A percentile compares a stretch with the other conserved stretches of the same genome.
These are phyloP conservation scores for Cisticola juncidis DNA, from an alignment of 2,113 vertebrate species.

Conservation along the genomic window DNA sequence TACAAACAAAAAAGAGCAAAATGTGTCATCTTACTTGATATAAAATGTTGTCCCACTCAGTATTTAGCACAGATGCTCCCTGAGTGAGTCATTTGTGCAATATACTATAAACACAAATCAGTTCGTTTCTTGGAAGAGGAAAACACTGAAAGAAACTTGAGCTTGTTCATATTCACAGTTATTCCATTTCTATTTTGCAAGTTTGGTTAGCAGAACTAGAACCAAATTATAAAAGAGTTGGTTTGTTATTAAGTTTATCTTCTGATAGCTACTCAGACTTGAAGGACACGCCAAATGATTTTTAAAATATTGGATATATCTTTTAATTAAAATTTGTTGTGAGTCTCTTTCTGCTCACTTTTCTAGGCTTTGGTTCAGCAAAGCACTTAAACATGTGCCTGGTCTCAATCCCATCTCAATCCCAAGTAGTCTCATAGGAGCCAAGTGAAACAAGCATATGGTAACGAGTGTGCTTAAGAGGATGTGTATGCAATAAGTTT, in stretches of 20 bases:
- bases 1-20: conserved; percentile 52
- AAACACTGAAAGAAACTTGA: not conserved
- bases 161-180: not conserved
- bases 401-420: not conserved
- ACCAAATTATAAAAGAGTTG: not conserved
- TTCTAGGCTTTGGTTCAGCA: conserved; percentile 6
- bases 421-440: not conserved
- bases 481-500: not conserved
- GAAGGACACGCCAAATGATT: not conserved
- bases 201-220: not conserved
- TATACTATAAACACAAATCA: conserved; percentile 10
- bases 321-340: not conserved
- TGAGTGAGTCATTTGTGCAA: conserved; percentile 36
- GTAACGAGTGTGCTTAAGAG: not conserved
- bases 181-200: not conserved
- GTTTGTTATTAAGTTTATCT: not conserved
- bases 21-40: conserved; percentile 8
- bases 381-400: not conserved
- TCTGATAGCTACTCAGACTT: not conserved
- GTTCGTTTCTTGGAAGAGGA: not conserved
- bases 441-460: not conserved
- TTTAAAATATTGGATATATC: not conserved
- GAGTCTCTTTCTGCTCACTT: not conserved
- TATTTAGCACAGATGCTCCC: conserved; percentile 42
- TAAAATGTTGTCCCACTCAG: conserved; percentile 38